Base-by-base conservation (phyloP, 2,888 invertebrate species). In the Diplolepis rosae region DNA sequence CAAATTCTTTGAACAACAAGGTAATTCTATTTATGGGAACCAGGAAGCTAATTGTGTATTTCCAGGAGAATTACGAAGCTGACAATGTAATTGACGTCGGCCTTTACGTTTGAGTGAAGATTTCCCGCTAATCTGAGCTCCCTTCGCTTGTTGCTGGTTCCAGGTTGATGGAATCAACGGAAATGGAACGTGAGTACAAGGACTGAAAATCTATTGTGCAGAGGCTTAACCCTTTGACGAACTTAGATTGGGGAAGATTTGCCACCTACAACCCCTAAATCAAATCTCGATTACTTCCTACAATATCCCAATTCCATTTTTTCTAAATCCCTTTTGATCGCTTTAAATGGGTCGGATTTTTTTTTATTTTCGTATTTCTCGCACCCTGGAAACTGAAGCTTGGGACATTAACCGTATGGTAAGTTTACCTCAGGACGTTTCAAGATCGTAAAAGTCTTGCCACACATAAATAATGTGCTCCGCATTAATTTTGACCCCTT, bases 401-500 rank as follows among this genome's bases (percentile, higher is more conserved):
- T 13, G 39, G 39, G 61, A 61, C 27, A 18, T 15, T 32, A 22
- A 56, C 39, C 39, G 22, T 61, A 61, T 61, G 39, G 35, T 61
- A 61, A 61, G 39, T 61, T 61, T 35, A 61, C 11, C 35, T 11
- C 61, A 22, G 35, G 39, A 61, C 61, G n/a, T 39, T 61, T 22
- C 22, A 61, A 61, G 35, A 39, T 61, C 61, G 61, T 61, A 61
- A 61, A 61, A 61, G 24, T 35, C 39, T 22, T 24, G 61, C 39
- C 61, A 35, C 61, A 61, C 61, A 61, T 61, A 61, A 61, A 61
- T 61, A 61, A 35, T 61, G 39, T 35, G 61, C 61, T 61, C 35
- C 61, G 35, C 61, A 61, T 61, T 61, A 35, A 61, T 61, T 61
- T 61, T 61, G 61, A 61, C 61, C 61, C 35, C 61, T 61, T 61